Evolutionary conservation across 1,140 invertebrate genomes (phyloP), one percentile per base, ranked within the genome.

Genomic region (Drosophila kohkoa): DNA sequence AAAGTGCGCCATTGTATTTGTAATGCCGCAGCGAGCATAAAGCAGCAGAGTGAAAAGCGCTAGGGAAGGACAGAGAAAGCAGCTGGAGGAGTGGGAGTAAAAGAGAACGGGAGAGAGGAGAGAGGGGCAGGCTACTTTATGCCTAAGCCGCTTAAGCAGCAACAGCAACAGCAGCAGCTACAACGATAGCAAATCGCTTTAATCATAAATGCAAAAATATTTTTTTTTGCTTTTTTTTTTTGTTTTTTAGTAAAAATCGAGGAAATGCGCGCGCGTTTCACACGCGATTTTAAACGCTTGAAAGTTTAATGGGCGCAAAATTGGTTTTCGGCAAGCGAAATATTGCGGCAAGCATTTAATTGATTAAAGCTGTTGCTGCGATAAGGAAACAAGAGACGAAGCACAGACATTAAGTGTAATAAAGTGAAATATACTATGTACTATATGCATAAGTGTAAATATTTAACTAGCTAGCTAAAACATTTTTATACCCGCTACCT

Each of bases 261-360:
- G 16, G 13, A 25, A 25, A 25, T 25, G 28, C 60, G 32, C 32
- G 6, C 15, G 63, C 63, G 63, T 54, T 65, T 65, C 38, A 15
- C 63, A 65, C 51, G 63, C 63, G 63, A 65, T 55, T 65, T 65
- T 32, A 65, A 65, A 55, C 38, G 63, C 51, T 55, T 11, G 38
- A 45, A 59, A 45, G 51, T 54, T 54, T 35, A 54, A 54, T 54
- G 28, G 51, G n/a, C 41, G 25, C 20, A 59, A 59, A 59, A 38
- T 57, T 46, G 57, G 41, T 25, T 25, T 25, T 25, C 7, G 8
- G 7, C 16, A 45, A 46, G 0, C 32, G 16, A 59, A 59, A 59
- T 11, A 59, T 59, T 30, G 38, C 15, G 20, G 20, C 41, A 45
- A 30, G 30, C 41, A 13, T 10, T 13, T 45, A 59, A 59, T 59